Evolutionary conservation across 2,113 vertebrate genomes (phyloP).

Genomic region (Daphoenositta chrysoptera): DNA sequence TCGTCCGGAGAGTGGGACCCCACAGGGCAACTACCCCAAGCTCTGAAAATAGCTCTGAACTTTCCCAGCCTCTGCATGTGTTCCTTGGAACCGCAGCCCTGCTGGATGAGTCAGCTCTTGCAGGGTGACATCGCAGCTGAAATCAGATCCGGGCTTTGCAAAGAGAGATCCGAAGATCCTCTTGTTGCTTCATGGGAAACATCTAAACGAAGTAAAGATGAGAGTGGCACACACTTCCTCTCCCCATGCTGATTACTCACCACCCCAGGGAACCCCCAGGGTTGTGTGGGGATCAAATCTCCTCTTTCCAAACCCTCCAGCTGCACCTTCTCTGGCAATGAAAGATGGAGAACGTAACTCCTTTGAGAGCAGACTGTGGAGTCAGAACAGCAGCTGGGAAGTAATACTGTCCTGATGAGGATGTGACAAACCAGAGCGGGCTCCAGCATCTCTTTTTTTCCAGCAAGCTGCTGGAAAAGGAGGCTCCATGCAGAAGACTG

Average conservation of each 20-base stretch:
- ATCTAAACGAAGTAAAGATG: not conserved
- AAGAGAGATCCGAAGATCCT: not conserved
- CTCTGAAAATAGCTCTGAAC: conserved; percentile 41
- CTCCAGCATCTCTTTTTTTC: not conserved
- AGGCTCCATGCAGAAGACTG: not conserved
- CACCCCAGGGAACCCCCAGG: not conserved
- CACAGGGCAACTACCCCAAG: not conserved
- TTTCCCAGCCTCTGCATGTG: conserved; percentile 46
- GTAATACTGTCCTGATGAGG: not conserved
- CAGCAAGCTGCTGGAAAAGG: not conserved
- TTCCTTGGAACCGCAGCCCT: conserved; percentile 24
- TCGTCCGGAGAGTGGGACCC: not conserved
- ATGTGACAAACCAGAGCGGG: not conserved
- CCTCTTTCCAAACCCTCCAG: not conserved
- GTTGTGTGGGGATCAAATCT: not conserved
- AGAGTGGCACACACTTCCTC: conserved; percentile 1
- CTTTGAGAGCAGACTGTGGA: not conserved
- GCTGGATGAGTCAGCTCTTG: conserved; percentile 32
- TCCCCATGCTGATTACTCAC: not conserved
- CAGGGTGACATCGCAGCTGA: not conserved
- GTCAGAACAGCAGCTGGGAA: not conserved
- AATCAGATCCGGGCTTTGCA: conserved; percentile 1
- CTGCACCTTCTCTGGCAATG: not conserved
- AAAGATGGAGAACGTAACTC: not conserved
- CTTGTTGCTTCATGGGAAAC: not conserved